phyloP scores from a whole-genome alignment of 2,113 vertebrate species.

The Baryphthengus martii region DNA sequence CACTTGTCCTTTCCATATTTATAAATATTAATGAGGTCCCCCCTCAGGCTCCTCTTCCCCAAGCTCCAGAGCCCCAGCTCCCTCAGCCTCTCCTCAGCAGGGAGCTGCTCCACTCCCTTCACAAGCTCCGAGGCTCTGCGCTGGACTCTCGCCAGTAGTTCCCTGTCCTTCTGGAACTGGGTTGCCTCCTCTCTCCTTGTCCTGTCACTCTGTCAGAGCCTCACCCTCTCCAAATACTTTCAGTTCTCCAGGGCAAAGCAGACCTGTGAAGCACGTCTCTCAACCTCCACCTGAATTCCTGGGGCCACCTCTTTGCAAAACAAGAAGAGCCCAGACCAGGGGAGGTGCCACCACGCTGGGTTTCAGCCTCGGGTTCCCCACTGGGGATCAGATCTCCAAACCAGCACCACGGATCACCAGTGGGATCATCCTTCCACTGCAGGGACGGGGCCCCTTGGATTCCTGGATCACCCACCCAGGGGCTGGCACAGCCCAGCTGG shows the following conservation, averaged over 20 bases:
- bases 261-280: not conserved
- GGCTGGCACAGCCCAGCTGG: fast-evolving
- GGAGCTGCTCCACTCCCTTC: too few relatives aligned
- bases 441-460: fast-evolving
- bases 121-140: too few relatives aligned
- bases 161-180: too few relatives aligned
- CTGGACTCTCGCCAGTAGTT: too few relatives aligned
- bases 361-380: not conserved
- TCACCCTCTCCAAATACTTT: not conserved
- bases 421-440: not conserved
- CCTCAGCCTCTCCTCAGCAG: too few relatives aligned
- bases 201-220: not conserved
- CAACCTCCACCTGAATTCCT: not conserved
- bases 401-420: not conserved
- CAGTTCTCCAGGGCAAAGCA: not conserved
- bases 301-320: not conserved
- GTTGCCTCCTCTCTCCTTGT: not conserved
- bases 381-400: not conserved
- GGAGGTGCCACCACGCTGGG: not conserved
- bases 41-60: too few relatives aligned
- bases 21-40: too few relatives aligned
- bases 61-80: too few relatives aligned
- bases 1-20: too few relatives aligned
- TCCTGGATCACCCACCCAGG: not conserved
- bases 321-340: not conserved